Conservation (phyloP, 2,888 invertebrate genomes). For the Sepiola atlantica region DNA sequence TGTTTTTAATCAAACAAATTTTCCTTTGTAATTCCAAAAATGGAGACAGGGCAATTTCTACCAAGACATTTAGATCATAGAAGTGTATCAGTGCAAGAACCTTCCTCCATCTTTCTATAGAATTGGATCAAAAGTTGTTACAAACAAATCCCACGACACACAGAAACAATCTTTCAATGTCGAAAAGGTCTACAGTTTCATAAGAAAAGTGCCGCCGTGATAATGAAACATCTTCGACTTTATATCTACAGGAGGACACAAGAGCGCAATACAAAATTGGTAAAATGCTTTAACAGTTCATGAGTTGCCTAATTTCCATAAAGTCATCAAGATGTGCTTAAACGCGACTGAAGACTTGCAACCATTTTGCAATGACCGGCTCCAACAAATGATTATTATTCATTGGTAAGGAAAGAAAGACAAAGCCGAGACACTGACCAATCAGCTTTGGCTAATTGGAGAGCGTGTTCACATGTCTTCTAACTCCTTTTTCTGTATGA, state of each 20-base stretch:
- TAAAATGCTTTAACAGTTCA: neutral
- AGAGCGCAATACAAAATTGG: neutral
- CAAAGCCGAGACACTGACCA: neutral
- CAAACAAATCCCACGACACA: neutral
- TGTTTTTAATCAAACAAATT: no score
- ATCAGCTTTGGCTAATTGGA: neutral
- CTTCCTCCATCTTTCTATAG: neutral
- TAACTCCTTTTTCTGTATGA: neutral
- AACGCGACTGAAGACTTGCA: neutral
- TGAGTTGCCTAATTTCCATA: conserved; percentile 15
- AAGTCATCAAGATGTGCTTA: neutral
- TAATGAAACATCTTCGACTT: neutral
- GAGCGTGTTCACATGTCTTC: neutral
- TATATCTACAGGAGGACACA: neutral
- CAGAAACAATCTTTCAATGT: neutral
- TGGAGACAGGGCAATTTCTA: no score
- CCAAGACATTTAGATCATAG: no score
- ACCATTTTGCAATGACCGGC: neutral
- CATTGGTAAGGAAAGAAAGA: neutral
- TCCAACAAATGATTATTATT: neutral
- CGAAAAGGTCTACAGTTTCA: neutral
- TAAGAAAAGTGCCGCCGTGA: neutral
- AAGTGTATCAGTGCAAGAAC: no score
- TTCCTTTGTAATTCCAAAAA: no score
- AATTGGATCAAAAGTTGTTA: neutral